Conservation (phyloP, 1,140 invertebrate species). For the Branchinecta lynchi region DNA sequence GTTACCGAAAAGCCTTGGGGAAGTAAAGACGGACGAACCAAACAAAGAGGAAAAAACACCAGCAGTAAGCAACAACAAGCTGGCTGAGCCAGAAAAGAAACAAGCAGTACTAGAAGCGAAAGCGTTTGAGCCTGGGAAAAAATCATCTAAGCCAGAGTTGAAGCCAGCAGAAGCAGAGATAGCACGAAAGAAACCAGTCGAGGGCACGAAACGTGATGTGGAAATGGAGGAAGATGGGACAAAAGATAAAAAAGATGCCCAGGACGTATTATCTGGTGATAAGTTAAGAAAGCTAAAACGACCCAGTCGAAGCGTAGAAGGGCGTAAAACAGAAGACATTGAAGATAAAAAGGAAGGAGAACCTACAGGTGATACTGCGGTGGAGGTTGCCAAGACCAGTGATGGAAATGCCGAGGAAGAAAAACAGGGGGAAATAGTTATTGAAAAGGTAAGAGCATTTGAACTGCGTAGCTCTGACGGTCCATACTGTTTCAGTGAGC, state of each 20-base stretch:
- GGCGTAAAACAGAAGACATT: background rate
- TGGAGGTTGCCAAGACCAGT: too few relatives aligned
- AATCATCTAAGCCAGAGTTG: too few relatives aligned
- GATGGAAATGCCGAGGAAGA: too few relatives aligned
- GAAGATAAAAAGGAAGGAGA: background rate
- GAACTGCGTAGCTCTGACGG: too few relatives aligned
- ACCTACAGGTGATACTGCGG: background rate
- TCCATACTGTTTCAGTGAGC: too few relatives aligned
- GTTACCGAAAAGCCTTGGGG: background rate
- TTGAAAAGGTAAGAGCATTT: too few relatives aligned
- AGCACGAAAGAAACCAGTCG: background rate
- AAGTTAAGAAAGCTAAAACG: too few relatives aligned
- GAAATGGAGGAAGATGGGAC: background rate
- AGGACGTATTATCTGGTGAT: too few relatives aligned
- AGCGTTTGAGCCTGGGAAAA: background rate
- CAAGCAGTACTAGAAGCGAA: conserved; percentile 13
- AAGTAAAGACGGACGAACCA: background rate
- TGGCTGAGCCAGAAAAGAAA: background rate
- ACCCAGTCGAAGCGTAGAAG: background rate
- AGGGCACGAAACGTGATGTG: conserved; percentile 16
- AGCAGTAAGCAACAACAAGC: background rate
- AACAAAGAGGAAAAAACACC: conserved; percentile 3
- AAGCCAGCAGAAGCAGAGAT: background rate
- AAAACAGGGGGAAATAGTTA: too few relatives aligned
- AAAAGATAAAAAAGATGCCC: conserved; percentile 12